phyloP scores from a whole-genome alignment of 2,113 vertebrate genomes.

The Hippolais icterina region DNA sequence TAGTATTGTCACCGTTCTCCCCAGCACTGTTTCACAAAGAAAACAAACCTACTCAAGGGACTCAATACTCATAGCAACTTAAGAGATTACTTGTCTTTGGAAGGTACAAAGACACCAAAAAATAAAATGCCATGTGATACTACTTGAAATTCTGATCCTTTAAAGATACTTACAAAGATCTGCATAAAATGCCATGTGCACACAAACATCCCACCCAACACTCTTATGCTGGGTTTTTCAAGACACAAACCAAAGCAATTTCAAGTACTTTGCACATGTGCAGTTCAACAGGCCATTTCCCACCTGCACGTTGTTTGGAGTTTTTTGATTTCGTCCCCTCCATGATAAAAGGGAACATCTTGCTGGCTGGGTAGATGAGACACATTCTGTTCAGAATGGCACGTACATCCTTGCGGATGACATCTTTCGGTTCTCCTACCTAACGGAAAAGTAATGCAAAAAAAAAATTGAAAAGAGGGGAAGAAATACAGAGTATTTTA shows the following conservation, averaged over 20 bases:
- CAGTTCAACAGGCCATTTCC: background rate
- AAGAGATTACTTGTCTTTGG: background rate
- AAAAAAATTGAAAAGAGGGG: background rate
- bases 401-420: conserved; percentile 94
- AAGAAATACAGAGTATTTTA: background rate
- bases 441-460: conserved; percentile 6
- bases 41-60: background rate
- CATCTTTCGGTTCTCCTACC: conserved; percentile 97
- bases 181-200: background rate
- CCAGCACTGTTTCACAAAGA: background rate
- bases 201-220: background rate
- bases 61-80: background rate
- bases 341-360: conserved; percentile 96
- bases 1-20: background rate
- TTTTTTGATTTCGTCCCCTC: conserved; percentile 98
- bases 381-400: conserved; percentile 91
- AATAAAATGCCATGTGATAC: background rate
- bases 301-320: conserved; percentile 95
- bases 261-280: background rate
- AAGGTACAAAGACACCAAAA: background rate
- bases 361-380: conserved; percentile 94
- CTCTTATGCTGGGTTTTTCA: background rate
- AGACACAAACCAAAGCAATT: background rate
- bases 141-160: background rate
- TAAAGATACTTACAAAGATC: background rate